A percentile compares a stretch with the other conserved stretches of the same genome.
phyloP scores from a whole-genome alignment of 1,140 invertebrate genomes.

The Heliconius nattereri region DNA sequence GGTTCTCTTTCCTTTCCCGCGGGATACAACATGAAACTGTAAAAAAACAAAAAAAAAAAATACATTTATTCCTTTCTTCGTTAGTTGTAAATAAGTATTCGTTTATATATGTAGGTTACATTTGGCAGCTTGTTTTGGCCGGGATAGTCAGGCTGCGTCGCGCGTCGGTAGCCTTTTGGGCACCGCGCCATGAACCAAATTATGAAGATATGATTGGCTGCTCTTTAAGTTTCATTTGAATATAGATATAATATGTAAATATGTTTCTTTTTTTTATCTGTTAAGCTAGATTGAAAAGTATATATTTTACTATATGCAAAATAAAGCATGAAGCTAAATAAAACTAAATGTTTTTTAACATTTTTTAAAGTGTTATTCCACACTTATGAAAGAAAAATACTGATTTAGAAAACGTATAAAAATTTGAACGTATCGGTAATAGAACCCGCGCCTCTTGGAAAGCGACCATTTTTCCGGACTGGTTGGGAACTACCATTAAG shows the following conservation, averaged over 20 bases:
- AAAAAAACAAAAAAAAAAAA: neutral
- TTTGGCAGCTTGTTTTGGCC: conserved; percentile 18
- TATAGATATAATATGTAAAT: too few relatives aligned
- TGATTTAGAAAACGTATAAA: too few relatives aligned
- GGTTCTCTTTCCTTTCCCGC: neutral
- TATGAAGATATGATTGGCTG: conserved; percentile 9
- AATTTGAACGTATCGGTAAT: too few relatives aligned
- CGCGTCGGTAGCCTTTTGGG: conserved; percentile 24
- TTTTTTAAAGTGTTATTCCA: too few relatives aligned
- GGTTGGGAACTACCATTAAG: too few relatives aligned
- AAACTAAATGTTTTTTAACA: too few relatives aligned
- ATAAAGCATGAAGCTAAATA: too few relatives aligned
- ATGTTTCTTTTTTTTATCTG: neutral
- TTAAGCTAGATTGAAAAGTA: neutral
- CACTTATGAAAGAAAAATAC: too few relatives aligned
- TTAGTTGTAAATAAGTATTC: neutral
- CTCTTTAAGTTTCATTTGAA: neutral
- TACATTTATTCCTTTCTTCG: neutral
- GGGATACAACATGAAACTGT: neutral
- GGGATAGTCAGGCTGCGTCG: neutral
- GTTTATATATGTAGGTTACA: neutral
- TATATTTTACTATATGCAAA: neutral
- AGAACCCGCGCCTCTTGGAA: too few relatives aligned
- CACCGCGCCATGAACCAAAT: conserved; percentile 21
- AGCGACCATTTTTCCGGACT: too few relatives aligned